phyloP scores from a whole-genome alignment of 2,113 vertebrate species.

The Uropsilus gracilis region DNA sequence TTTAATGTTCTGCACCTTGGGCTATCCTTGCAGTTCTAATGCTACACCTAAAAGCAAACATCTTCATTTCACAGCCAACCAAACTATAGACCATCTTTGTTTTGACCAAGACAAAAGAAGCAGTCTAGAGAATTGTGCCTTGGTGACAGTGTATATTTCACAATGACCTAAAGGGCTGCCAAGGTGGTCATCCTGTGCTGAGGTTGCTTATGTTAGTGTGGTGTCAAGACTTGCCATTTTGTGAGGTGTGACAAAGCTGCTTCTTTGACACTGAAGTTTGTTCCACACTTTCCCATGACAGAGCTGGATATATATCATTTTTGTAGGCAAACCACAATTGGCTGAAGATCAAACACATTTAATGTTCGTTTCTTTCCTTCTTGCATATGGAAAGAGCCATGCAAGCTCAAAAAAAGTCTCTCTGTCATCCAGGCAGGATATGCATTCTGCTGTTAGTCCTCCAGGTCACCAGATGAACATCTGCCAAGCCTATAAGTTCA shows the following conservation, averaged over 20 bases:
- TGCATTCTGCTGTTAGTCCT: not conserved
- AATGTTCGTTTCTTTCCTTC: not conserved
- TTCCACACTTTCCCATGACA: not conserved
- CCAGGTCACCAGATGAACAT: slow-evolving; percentile 26
- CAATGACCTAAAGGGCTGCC: not conserved
- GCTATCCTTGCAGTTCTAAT: not conserved
- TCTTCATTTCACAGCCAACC: slow-evolving; percentile 37
- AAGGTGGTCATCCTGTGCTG: not conserved
- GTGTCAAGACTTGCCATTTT: not conserved
- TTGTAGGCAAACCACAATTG: slow-evolving; percentile 9
- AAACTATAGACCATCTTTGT: not conserved
- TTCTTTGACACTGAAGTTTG: slow-evolving; percentile 16
- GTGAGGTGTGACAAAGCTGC: not conserved
- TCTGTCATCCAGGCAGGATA: not conserved
- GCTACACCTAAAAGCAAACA: not conserved
- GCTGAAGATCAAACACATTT: slow-evolving; percentile 27
- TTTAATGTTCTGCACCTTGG: not conserved
- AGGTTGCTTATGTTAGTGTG: not conserved
- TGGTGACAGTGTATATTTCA: slow-evolving; percentile 2
- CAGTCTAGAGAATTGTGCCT: not conserved
- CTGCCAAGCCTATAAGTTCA: not conserved
- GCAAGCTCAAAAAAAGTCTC: not conserved
- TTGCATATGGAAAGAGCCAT: not conserved
- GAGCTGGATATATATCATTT: not conserved
- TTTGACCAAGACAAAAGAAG: slow-evolving; percentile 24